These are phyloP conservation scores for Proteles cristata DNA, from an alignment of 2,113 vertebrate genomes.

Conservation along the genomic window DNA sequence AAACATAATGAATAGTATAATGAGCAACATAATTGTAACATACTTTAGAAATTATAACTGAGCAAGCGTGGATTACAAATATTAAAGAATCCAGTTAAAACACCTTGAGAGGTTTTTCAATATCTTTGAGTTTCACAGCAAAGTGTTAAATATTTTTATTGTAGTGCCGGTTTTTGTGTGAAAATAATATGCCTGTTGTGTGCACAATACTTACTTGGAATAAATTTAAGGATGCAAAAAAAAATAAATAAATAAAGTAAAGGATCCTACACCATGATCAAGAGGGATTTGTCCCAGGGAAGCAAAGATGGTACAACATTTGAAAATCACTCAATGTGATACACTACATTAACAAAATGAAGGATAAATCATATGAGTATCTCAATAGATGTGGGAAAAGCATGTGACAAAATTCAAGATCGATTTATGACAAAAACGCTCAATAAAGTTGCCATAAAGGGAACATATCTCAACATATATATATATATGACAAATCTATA, in stretches of 20 bases:
- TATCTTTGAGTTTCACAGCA: conserved; percentile 30
- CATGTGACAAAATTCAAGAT: too few species aligned
- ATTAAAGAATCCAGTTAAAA: neutral
- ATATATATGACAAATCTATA: neutral
- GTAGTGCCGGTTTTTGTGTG: neutral
- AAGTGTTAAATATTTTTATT: conserved; percentile 12
- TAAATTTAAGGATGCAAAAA: conserved; percentile 54
- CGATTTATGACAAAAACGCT: neutral
- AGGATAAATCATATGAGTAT: too few species aligned
- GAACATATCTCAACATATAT: neutral
- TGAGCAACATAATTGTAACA: neutral
- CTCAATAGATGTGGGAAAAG: too few species aligned
- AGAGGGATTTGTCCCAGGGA: neutral
- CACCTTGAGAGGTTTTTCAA: neutral
- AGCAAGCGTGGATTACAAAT: conserved; percentile 2
- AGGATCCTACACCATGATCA: neutral
- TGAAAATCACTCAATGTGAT: neutral
- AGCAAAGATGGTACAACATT: neutral
- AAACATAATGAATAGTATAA: neutral
- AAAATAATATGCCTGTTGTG: conserved; percentile 13
- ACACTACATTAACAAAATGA: neutral
- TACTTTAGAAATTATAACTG: conserved; percentile 32
- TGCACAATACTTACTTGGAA: conserved; percentile 20
- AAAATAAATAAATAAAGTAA: neutral
- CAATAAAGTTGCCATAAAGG: neutral